Conservation (phyloP, 2,113 vertebrate genomes). For the Apodemus speciosus region DNA sequence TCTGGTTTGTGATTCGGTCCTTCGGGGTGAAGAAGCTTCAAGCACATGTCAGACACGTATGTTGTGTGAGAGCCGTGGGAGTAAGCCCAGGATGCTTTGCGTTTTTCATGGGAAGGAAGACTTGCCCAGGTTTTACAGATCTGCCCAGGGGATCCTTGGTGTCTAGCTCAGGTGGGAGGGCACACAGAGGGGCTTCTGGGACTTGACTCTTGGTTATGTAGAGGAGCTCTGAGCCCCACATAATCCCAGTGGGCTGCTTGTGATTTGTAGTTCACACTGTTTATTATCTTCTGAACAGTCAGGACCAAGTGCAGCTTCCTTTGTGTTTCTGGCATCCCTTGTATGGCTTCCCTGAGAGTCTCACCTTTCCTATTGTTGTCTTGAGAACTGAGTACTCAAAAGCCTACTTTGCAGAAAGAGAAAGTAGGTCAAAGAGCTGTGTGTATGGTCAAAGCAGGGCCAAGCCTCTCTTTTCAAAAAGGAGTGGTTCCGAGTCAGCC, state of each 20-base stretch:
- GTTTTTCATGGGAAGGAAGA: not conserved
- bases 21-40: conserved; percentile 97
- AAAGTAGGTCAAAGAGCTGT: not conserved
- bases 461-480: not conserved
- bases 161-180: conserved; percentile 13
- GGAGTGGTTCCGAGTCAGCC: not conserved
- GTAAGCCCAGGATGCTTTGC: not conserved
- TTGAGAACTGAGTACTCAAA: not conserved
- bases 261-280: not conserved
- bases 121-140: not conserved
- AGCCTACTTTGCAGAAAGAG: not conserved
- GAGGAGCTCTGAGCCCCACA: not conserved
- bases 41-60: conserved; percentile 94
- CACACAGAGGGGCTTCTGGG: not conserved
- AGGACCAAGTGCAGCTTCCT: not conserved
- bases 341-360: not conserved
- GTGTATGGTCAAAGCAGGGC: not conserved
- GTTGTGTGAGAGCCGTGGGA: conserved; percentile 59
- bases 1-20: conserved; percentile 97
- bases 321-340: not conserved
- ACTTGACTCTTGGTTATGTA: conserved; percentile 3
- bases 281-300: not conserved
- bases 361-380: not conserved
- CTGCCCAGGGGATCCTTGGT: not conserved
- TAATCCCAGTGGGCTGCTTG: not conserved